phyloP scores from a whole-genome alignment of 1,140 invertebrate species.

The Pogonomyrmex californicus region DNA sequence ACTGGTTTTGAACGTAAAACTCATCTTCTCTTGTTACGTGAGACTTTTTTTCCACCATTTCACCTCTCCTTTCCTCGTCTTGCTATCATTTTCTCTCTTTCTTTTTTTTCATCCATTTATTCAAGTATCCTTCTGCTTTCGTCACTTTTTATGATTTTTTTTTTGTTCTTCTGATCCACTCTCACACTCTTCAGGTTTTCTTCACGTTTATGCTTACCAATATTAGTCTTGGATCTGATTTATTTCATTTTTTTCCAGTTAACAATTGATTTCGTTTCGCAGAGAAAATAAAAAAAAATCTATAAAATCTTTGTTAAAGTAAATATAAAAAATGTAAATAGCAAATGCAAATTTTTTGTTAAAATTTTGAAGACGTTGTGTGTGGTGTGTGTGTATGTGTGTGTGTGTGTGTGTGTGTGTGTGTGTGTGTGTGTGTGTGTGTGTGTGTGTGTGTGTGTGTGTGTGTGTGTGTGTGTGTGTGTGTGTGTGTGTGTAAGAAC shows the following conservation, averaged over 20 bases:
- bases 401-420: no score
- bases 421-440: no score
- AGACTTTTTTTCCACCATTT: constrained; percentile 7
- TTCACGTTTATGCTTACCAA: background rate
- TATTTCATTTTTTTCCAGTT: background rate
- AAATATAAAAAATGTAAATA: background rate
- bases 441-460: no score
- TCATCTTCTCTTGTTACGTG: constrained; percentile 67
- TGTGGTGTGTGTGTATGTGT: background rate
- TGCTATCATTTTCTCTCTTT: constrained; percentile 16
- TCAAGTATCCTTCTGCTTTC: constrained; percentile 46
- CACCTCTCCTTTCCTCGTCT: background rate
- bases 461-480: no score
- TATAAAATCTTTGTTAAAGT: constrained; percentile 3
- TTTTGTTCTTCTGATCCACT: background rate
- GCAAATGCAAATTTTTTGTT: background rate
- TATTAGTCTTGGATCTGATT: background rate
- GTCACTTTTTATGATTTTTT: background rate
- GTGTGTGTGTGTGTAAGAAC: no score
- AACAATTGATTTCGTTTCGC: background rate
- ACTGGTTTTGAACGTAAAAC: constrained; percentile 84
- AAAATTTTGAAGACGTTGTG: no score
- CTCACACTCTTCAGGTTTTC: background rate
- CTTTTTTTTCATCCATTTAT: constrained; percentile 56
- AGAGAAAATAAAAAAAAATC: background rate